phyloP scores from a whole-genome alignment of 2,113 vertebrate species.

The Callaeas wilsoni region DNA sequence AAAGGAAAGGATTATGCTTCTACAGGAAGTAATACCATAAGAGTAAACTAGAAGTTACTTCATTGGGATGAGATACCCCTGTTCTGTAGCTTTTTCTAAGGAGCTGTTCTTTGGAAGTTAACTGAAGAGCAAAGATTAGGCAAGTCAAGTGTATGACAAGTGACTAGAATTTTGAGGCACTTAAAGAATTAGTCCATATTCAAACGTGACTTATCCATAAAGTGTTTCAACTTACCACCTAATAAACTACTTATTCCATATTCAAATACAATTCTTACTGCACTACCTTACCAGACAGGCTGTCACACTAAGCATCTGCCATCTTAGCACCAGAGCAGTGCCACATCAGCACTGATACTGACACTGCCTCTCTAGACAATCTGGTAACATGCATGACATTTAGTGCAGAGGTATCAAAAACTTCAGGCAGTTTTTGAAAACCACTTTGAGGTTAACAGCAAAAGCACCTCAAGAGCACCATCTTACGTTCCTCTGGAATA shows the following conservation, averaged over 20 bases:
- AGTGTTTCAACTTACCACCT: background rate
- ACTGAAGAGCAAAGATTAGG: background rate
- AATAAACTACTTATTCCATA: background rate
- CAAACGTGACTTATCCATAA: background rate
- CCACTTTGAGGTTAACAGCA: background rate
- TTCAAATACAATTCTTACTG: background rate
- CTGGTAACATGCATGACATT: background rate
- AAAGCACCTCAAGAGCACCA: background rate
- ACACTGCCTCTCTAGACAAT: background rate
- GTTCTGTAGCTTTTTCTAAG: background rate
- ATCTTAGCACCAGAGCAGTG: background rate
- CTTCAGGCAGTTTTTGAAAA: background rate
- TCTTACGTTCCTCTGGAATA: background rate
- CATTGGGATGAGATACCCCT: background rate
- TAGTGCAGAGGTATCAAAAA: background rate
- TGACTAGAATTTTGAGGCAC: background rate
- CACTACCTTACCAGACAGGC: background rate
- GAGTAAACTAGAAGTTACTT: background rate
- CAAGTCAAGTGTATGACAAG: background rate
- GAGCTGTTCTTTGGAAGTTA: background rate
- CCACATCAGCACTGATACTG: background rate
- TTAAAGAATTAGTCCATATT: background rate
- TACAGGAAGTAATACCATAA: background rate
- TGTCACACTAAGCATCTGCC: background rate
- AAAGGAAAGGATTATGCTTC: background rate